phyloP scores from a whole-genome alignment of 1,140 invertebrate genomes.

The Aradophagus sp. region DNA sequence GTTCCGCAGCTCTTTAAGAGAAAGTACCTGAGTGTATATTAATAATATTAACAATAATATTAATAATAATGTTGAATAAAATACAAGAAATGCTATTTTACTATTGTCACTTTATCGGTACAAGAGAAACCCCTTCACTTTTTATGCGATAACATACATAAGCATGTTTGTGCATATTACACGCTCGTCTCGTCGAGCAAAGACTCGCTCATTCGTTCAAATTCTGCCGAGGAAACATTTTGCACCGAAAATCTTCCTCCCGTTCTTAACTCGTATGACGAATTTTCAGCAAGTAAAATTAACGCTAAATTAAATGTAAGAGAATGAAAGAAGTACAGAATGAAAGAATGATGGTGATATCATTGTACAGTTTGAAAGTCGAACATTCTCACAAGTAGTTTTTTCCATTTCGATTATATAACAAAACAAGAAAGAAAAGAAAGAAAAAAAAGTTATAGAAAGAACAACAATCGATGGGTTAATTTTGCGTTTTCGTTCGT shows the following conservation, averaged over 20 bases:
- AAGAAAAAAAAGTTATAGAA: not conserved
- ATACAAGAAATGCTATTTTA: slow-evolving; percentile 68
- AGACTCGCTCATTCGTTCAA: slow-evolving; percentile 30
- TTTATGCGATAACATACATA: slow-evolving; percentile 56
- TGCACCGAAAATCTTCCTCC: slow-evolving; percentile 24
- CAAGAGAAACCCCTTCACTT: slow-evolving; percentile 50
- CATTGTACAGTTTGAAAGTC: slow-evolving; percentile 21
- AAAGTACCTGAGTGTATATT: slow-evolving; percentile 66
- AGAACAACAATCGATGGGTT: slow-evolving; percentile 19
- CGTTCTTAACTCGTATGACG: slow-evolving; percentile 8
- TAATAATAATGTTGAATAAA: slow-evolving; percentile 57
- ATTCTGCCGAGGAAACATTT: slow-evolving; percentile 25
- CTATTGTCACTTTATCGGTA: slow-evolving; percentile 68
- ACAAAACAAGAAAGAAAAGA: slow-evolving; percentile 5
- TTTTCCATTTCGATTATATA: slow-evolving; percentile 20
- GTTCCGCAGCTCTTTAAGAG: slow-evolving; percentile 56
- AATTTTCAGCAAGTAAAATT: slow-evolving; percentile 12
- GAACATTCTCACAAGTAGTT: slow-evolving; percentile 18
- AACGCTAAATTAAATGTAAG: not conserved
- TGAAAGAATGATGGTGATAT: not conserved
- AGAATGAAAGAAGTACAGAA: too few relatives aligned
- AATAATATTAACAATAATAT: slow-evolving; percentile 55
- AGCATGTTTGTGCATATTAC: slow-evolving; percentile 56
- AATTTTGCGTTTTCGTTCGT: slow-evolving; percentile 14
- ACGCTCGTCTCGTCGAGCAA: slow-evolving; percentile 44